Evolutionary conservation across 64 coral and sea anemone genomes (phyloP).

Genomic region (Hydrozoanthus tunicans): DNA sequence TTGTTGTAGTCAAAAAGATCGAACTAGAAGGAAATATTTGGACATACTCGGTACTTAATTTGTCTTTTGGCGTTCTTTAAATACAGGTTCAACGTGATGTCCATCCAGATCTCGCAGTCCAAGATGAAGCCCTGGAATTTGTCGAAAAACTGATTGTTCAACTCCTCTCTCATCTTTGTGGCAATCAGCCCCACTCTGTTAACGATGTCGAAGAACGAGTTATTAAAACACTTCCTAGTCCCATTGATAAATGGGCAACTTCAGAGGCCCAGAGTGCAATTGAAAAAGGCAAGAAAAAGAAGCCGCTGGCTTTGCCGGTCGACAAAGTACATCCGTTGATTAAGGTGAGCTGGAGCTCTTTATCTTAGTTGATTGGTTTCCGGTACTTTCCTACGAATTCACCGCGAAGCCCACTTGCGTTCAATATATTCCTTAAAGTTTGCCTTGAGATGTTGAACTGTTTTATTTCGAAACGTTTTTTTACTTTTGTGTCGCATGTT

Average conservation of each 20-base stretch:
- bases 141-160: conserved; percentile 95
- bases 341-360: conserved; percentile 76
- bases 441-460: not conserved
- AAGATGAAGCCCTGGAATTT: conserved; percentile 94
- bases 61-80: conserved; percentile 56
- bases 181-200: conserved; percentile 81
- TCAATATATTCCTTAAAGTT: not conserved
- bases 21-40: not conserved
- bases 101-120: conserved; percentile 77
- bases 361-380: conserved; percentile 49
- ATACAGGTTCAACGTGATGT: conserved; percentile 94
- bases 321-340: conserved; percentile 96
- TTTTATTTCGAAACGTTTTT: not conserved
- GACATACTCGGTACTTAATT: conserved; percentile 5
- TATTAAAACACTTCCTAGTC: conserved; percentile 87
- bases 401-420: conserved; percentile 2
- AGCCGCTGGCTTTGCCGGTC: conserved; percentile 81
- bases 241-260: conserved; percentile 97
- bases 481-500: conserved; percentile 27
- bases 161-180: conserved; percentile 87
- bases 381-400: conserved; percentile 36
- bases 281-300: conserved; percentile 96
- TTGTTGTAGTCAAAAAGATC: not conserved
- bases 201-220: conserved; percentile 93
- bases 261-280: conserved; percentile 83